These are phyloP conservation scores for Tachina fera DNA, from an alignment of 2,888 invertebrate genomes.

Conservation along the genomic window DNA sequence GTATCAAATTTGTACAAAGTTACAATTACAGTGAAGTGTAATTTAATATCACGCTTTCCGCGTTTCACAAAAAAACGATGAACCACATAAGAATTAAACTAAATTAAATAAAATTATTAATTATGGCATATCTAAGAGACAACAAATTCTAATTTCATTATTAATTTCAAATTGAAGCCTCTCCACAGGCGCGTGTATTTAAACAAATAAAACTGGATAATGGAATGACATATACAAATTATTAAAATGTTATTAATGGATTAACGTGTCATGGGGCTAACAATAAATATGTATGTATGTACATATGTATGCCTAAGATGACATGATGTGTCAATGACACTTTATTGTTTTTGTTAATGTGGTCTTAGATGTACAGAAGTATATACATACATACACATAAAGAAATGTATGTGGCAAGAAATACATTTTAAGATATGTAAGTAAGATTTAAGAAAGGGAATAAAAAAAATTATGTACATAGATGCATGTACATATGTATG, in stretches of 20 bases:
- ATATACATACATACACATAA: not conserved
- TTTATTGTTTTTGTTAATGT: not conserved
- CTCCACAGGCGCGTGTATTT: not conserved
- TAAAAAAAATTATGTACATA: too few species aligned
- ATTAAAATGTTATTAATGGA: constrained; percentile 75
- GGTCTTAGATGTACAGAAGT: too few species aligned
- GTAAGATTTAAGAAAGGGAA: too few species aligned
- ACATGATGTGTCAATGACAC: constrained; percentile 42
- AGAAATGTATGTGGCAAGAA: not conserved
- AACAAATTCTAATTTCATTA: not conserved
- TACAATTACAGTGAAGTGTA: too few species aligned
- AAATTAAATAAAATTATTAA: too few species aligned
- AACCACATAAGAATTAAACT: too few species aligned
- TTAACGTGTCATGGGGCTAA: constrained; percentile 76
- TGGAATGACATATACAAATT: constrained; percentile 44
- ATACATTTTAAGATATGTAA: too few species aligned
- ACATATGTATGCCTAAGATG: not conserved
- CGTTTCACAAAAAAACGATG: too few species aligned
- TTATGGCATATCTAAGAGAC: too few species aligned
- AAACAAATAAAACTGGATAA: not conserved
- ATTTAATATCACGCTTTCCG: too few species aligned
- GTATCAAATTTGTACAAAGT: too few species aligned
- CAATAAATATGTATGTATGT: constrained; percentile 6
- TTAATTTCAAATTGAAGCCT: not conserved
- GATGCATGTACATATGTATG: too few species aligned